Evolutionary conservation across 2,113 vertebrate species (phyloP).

Genomic region (Glaucidium brasilianum): DNA sequence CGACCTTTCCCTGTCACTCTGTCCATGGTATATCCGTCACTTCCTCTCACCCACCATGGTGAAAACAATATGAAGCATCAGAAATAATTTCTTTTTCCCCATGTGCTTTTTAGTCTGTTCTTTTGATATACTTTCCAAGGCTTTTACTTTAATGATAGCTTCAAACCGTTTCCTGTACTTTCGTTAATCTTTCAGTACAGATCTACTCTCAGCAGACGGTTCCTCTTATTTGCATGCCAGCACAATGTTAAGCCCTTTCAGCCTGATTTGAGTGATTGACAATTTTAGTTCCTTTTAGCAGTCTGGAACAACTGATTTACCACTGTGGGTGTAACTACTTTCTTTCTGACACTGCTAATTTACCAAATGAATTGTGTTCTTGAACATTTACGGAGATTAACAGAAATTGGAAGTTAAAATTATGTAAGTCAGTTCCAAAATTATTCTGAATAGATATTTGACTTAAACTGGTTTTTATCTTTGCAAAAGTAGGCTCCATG

Average conservation of each 20-base stretch:
- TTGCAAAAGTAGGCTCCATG: not conserved
- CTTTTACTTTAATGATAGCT: slow-evolving; percentile 25
- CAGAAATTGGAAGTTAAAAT: slow-evolving; percentile 27
- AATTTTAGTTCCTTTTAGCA: slow-evolving; percentile 43
- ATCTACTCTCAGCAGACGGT: slow-evolving; percentile 5
- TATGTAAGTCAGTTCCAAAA: slow-evolving; percentile 3
- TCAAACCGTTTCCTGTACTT: not conserved
- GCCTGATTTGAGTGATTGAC: slow-evolving; percentile 36
- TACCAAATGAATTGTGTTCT: slow-evolving; percentile 40
- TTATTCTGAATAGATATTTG: not conserved
- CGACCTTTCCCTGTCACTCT: not conserved
- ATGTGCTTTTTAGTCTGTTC: not conserved
- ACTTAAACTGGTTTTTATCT: not conserved
- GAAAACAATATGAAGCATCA: not conserved
- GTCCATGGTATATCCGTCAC: not conserved
- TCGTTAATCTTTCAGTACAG: not conserved
- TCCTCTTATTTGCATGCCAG: slow-evolving; percentile 37
- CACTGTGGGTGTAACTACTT: slow-evolving; percentile 39
- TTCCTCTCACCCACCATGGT: not conserved
- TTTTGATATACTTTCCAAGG: not conserved
- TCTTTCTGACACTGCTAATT: slow-evolving; percentile 35
- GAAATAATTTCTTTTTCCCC: not conserved
- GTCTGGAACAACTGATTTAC: slow-evolving; percentile 53
- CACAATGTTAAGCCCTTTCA: slow-evolving; percentile 36
- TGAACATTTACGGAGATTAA: not conserved